Base-by-base conservation (phyloP, 2,888 invertebrate genomes). In the Electrophaes corylata region DNA sequence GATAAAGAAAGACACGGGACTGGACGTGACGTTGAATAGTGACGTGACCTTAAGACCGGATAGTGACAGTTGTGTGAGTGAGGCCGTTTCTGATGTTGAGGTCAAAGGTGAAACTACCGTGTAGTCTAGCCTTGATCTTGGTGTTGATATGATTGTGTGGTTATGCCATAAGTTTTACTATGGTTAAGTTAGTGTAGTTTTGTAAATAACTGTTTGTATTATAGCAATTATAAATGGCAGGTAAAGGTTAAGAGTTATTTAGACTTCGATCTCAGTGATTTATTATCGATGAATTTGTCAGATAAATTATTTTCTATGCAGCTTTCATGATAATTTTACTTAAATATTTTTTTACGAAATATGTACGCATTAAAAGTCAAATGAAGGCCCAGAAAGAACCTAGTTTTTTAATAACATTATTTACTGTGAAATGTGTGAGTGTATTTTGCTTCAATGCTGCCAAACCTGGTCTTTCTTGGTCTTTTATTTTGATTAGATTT, bases 61-160 rank as follows among this genome's bases (percentile, higher is more conserved):
- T 70, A 90, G 89, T 76, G 92, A 90, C 75, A 89, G 90, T 78
- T 89, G 90, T 78, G 89, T 91, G 29, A 91, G 92, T 72, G 92
- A 91, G 66, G 86, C 86, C 1, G 77, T 88, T 23, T 90, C 90
- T 0, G 90, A 88, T 51, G 77, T 41, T n/a, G 41, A 84, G 31
- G 71, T 79, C 1, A 87, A 79, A 71, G 90, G 84, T 0, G 91
- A 90, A 64, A 91, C 91, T 12, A 84, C 87, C 5, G 91, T 92
- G 60, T 66, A 66, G 59, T 90, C 5, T 12, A 12, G 12, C 35
- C 37, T 37, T 37, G 10, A 14, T 14, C 6, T 5, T n/a, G n/a
- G 35, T 12, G n/a, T 23, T 23, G 23, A 4, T 5, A 23, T 6
- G 11, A 5, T 5, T 6, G 91, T 91, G 60, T 64, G 63, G 58